Percentiles rank a stretch among this genome's conserved stretches.
Conservation (phyloP, 2,888 invertebrate species). For the Sminthurinus aureus region DNA sequence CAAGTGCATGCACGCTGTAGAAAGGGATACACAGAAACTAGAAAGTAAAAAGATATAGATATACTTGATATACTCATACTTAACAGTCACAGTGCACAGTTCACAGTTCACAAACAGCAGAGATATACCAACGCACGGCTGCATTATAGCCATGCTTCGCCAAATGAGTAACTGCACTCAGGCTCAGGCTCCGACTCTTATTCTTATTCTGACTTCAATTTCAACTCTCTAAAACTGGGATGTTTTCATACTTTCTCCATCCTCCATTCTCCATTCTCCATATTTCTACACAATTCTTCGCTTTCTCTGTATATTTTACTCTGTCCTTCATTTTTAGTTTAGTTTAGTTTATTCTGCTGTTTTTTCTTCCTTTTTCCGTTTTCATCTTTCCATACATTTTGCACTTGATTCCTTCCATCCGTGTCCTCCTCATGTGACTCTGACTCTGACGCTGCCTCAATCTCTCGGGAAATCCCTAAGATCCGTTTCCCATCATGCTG, state of each 20-base stretch:
- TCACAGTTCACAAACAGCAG: conserved; percentile 38
- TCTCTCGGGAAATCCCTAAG: conserved; percentile 49
- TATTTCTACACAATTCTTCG: conserved; percentile 13
- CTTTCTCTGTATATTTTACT: background rate
- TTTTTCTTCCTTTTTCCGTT: conserved; percentile 32
- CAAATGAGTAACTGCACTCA: conserved; percentile 43
- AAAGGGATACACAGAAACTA: too few species aligned
- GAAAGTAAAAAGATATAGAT: too few species aligned
- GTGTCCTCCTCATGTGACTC: conserved; percentile 45
- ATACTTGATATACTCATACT: too few species aligned
- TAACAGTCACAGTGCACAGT: conserved; percentile 19
- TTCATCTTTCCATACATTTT: background rate
- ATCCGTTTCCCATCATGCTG: conserved; percentile 35
- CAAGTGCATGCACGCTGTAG: conserved; percentile 32
- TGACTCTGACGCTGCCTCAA: conserved; percentile 39
- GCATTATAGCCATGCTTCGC: conserved; percentile 42
- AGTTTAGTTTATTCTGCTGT: conserved; percentile 12
- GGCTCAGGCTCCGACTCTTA: conserved; percentile 13
- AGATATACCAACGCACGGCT: conserved; percentile 33
- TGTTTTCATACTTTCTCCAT: conserved; percentile 34
- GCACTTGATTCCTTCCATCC: conserved; percentile 29
- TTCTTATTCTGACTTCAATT: background rate
- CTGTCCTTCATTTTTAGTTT: conserved; percentile 3
- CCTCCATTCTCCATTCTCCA: background rate
- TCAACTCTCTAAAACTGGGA: conserved; percentile 10